Percentiles rank a stretch among this genome's conserved stretches.
Evolutionary conservation across 1,140 invertebrate genomes (phyloP).

Genomic region (Popillia japonica): DNA sequence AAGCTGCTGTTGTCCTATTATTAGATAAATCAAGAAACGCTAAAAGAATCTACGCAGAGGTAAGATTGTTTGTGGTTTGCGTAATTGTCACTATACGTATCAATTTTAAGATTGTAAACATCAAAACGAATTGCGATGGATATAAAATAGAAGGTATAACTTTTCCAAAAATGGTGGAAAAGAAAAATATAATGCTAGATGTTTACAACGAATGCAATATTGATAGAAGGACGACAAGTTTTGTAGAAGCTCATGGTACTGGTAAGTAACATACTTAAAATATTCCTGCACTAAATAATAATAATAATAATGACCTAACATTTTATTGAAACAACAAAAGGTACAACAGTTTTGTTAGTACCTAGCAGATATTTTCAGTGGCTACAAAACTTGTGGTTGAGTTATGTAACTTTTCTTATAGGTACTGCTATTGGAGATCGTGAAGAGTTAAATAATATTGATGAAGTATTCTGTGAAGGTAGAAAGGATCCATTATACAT

Average conservation of each 20-base stretch:
- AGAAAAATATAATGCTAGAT: constrained; percentile 79
- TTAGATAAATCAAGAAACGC: constrained; percentile 84
- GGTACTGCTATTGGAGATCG: constrained; percentile 82
- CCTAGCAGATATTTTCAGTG: no score
- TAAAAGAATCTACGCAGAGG: constrained; percentile 73
- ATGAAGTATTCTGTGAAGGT: constrained; percentile 79
- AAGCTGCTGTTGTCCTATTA: constrained; percentile 82
- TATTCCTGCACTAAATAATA: no score
- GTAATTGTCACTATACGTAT: background rate
- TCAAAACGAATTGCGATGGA: constrained; percentile 85
- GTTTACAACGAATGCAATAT: constrained; percentile 87
- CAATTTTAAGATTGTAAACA: constrained; percentile 58
- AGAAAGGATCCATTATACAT: constrained; percentile 76
- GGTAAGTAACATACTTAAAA: constrained; percentile 57
- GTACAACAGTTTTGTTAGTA: no score
- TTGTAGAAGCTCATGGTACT: constrained; percentile 94
- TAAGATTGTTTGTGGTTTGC: background rate
- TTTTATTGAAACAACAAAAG: no score
- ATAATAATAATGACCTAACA: no score
- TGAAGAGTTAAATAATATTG: constrained; percentile 86
- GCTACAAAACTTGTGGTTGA: background rate
- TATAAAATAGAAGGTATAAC: constrained; percentile 84
- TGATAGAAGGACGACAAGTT: constrained; percentile 75
- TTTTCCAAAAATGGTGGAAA: constrained; percentile 86
- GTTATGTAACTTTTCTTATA: constrained; percentile 45